A percentile compares a stretch with the other conserved stretches of the same genome.
Conservation (phyloP, 2,888 invertebrate species). For the Gryllus longicercus region DNA sequence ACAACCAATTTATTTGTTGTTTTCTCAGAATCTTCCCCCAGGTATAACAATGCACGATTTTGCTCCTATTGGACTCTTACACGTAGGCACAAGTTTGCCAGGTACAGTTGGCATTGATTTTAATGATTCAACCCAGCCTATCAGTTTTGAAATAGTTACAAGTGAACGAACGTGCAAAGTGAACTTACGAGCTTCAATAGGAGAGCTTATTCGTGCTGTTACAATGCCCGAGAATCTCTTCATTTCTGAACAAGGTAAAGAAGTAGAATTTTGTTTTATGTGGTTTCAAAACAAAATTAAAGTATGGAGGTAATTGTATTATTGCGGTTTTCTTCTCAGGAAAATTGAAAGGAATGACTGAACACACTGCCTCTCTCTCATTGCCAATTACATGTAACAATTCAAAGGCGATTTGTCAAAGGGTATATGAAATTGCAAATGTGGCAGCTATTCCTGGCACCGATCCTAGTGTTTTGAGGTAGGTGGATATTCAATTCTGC, state of each 20-base stretch:
- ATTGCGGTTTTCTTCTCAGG: conserved; percentile 39
- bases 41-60: conserved; percentile 76
- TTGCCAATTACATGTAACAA: conserved; percentile 47
- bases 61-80: conserved; percentile 61
- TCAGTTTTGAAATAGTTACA: conserved; percentile 65
- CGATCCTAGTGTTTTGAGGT: conserved; percentile 57
- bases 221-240: conserved; percentile 70
- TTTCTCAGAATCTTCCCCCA: conserved; percentile 51
- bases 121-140: conserved; percentile 86
- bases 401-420: conserved; percentile 54
- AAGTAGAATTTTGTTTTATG: background rate
- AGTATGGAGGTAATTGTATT: background rate
- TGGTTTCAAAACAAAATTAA: background rate
- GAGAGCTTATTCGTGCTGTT: conserved; percentile 81
- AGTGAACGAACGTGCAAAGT: conserved; percentile 44
- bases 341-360: conserved; percentile 89
- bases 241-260: conserved; percentile 61
- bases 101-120: conserved; percentile 83
- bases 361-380: conserved; percentile 56
- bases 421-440: conserved; percentile 74
- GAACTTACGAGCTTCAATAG: conserved; percentile 73
- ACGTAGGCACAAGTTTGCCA: conserved; percentile 60
- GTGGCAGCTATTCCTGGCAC: conserved; percentile 61
- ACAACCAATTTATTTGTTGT: background rate
- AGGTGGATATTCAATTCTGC: conserved; percentile 37